These are phyloP conservation scores for Nilaparvata lugens DNA, from an alignment of 1,140 invertebrate genomes.

Conservation along the genomic window DNA sequence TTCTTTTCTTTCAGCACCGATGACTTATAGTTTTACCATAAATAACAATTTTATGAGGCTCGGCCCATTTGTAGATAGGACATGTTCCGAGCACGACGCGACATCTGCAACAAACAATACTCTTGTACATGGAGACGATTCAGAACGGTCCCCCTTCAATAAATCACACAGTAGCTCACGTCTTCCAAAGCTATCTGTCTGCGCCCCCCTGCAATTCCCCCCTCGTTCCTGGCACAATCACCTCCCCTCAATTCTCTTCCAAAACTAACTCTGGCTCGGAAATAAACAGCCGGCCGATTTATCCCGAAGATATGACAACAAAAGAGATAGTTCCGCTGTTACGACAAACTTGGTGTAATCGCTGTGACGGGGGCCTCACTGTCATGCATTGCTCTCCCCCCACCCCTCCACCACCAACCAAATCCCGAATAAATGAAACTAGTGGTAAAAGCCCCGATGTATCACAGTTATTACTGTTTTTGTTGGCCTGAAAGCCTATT, in stretches of 20 bases:
- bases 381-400: too few relatives aligned
- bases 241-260: not conserved
- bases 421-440: too few relatives aligned
- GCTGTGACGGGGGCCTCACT: too few relatives aligned
- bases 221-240: not conserved
- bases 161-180: not conserved
- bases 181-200: too few relatives aligned
- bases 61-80: not conserved
- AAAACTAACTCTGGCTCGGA: not conserved
- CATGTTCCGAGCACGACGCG: not conserved
- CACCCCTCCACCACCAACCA: too few relatives aligned
- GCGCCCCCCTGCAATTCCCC: not conserved
- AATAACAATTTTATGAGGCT: not conserved
- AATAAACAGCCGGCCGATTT: not conserved
- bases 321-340: not conserved
- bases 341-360: not conserved
- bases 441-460: too few relatives aligned
- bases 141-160: not conserved
- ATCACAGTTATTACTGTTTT: too few relatives aligned
- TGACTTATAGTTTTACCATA: too few relatives aligned
- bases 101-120: constrained; percentile 3
- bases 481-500: too few relatives aligned
- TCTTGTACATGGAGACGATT: too few relatives aligned
- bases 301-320: not conserved
- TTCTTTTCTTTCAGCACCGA: too few relatives aligned